Conservation (phyloP, 1,140 invertebrate genomes). For the Drosophila nigromelanica region DNA sequence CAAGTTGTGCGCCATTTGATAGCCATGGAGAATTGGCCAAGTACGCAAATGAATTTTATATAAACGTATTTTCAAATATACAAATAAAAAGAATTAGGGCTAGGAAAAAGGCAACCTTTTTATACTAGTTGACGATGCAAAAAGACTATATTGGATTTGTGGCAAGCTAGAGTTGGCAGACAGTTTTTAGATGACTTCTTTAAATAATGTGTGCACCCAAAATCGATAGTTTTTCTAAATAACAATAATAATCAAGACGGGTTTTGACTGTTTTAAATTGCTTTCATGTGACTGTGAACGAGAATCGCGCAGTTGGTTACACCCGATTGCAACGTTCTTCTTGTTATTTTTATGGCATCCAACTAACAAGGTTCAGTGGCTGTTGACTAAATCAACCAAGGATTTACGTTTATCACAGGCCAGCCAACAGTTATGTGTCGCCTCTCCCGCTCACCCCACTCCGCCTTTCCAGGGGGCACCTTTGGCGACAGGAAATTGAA, state of each 20-base stretch:
- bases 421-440: conserved; percentile 25
- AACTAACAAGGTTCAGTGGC: conserved; percentile 62
- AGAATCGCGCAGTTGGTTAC: no score
- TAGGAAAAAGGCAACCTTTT: neutral
- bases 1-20: conserved; percentile 73
- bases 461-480: conserved; percentile 15
- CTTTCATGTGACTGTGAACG: no score
- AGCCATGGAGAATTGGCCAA: conserved; percentile 29
- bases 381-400: conserved; percentile 69
- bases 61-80: conserved; percentile 47
- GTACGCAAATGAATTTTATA: conserved; percentile 48
- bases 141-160: conserved; percentile 11
- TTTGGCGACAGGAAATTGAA: conserved; percentile 74
- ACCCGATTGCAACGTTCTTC: neutral
- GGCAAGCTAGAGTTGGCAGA: no score
- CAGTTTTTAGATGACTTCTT: no score
- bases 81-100: neutral
- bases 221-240: no score
- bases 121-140: neutral
- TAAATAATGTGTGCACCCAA: neutral
- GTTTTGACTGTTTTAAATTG: no score
- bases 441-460: neutral
- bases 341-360: conserved; percentile 66
- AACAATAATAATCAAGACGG: no score
- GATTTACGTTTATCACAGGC: conserved; percentile 68